Conservation (phyloP, 2,888 invertebrate genomes). For the Lochmaea capreae region DNA sequence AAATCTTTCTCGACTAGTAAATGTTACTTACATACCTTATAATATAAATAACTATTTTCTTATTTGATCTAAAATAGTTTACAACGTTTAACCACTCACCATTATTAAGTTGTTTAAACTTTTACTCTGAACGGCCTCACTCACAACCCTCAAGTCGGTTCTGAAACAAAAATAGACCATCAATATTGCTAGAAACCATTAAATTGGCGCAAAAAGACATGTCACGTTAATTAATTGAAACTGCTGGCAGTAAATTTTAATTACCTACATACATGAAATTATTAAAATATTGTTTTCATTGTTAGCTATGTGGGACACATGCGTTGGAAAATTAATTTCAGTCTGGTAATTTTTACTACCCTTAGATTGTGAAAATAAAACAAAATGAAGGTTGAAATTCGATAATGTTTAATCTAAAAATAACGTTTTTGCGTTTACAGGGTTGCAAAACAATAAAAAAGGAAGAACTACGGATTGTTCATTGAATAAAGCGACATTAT, state of each 20-base stretch:
- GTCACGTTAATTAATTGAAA: neutral
- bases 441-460: no score
- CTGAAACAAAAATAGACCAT: constrained; percentile 61
- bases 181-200: neutral
- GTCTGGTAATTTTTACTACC: neutral
- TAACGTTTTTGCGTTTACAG: no score
- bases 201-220: neutral
- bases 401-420: no score
- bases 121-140: constrained; percentile 67
- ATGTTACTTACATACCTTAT: no score
- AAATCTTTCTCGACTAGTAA: no score
- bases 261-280: neutral
- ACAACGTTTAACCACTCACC: constrained; percentile 60
- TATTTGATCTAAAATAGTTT: no score
- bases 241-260: neutral
- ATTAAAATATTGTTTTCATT: neutral
- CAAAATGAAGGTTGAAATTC: no score
- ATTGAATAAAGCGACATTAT: no score
- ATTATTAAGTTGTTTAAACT: constrained; percentile 68
- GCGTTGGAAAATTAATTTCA: neutral
- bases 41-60: no score
- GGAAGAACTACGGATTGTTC: no score
- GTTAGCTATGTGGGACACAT: neutral
- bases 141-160: constrained; percentile 65
- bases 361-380: no score